Evolutionary conservation across 2,113 vertebrate species (phyloP), one percentile per base, ranked within the genome.

Genomic region (Morone chrysops): DNA sequence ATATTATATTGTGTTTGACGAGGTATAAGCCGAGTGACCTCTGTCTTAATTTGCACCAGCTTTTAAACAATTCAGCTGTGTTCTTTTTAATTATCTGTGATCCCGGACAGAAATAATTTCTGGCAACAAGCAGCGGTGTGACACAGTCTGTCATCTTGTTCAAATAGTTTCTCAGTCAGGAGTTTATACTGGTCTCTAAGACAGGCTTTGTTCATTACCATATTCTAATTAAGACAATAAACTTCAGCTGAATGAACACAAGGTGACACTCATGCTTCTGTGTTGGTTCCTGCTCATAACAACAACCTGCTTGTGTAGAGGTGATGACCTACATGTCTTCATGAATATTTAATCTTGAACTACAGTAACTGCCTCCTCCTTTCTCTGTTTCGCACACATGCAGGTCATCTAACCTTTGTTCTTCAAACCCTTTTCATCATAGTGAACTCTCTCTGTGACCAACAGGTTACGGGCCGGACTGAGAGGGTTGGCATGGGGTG

Each of bases 221-320:
- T 75, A 60, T 80, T 84, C 47, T 75, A 90, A 91, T 85, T 71
- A 75, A 86, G 68, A 86, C 41, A 73, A 84, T 89, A 84, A 86
- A 80, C 60, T 77, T 75, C 41, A 68, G 65, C 71, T 79, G 66
- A 70, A 36, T 63, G 25, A 84, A 73, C 67, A 87, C 56, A 80
- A 61, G 25, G 51, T 89, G 80, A 81, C 72, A 66, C 36, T 36
- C 20, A 3, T 69, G 20, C 22, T 51, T 59, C 41, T 79, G 41
- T 74, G 76, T 77, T 65, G 20, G 47, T 18, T 81, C 41, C 12
- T 70, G 36, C 45, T 67, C 43, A 25, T 25, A 74, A 66, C 85
- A 83, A 53, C 45, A 2, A 72, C 40, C 59, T 50, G 9, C 6
- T 59, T 0, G 2, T 43, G 47, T 79, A 25, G 36, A 80, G 78